Base-by-base conservation (phyloP, 2,888 invertebrate species). In the Selenia dentaria region DNA sequence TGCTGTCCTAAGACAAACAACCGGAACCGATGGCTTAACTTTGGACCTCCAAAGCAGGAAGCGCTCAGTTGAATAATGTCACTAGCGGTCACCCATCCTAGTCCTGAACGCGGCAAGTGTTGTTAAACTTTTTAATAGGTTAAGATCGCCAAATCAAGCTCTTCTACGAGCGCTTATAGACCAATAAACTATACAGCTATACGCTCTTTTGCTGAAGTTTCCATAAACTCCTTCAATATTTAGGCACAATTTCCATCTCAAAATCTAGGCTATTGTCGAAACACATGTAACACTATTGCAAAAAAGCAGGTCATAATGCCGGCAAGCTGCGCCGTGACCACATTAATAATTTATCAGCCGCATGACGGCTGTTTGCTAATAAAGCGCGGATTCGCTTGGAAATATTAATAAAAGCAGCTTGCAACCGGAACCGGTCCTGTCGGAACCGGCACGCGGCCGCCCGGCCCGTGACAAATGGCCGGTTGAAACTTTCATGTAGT, bases 281-380 rank as follows among this genome's bases (percentile, higher is more conserved):
- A 68, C 58, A 67, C 54, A 68, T 70, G 69, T 72, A 67, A 58
- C 59, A 59, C 51, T 55, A 51, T 56, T 51, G 50, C 40, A 42
- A 76, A 80, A 84, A 85, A 85, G 74, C 74, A 65, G 70, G 71
- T 77, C 74, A 70, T 76, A 73, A 72, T 75, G 77, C 70, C 31
- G 38, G 70, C 82, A 84, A 76, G 79, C 87, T 81, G 85, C 63
- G 79, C 74, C 60, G 68, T 68, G 70, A 86, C 89, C 89, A 80
- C 89, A 87, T 90, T 89, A 88, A 90, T 90, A 90, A 90, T 89
- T 89, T 89, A 89, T 89, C 88, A 88, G 86, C 83, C 88, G 68
- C 81, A 85, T 88, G 89, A 90, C 89, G 84, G 82, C 82, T 88
- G 89, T 89, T 89, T 88, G 86, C 89, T 89, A 90, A 90, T 90